Conservation (phyloP, 2,888 invertebrate species). For the Lymantria dispar region DNA sequence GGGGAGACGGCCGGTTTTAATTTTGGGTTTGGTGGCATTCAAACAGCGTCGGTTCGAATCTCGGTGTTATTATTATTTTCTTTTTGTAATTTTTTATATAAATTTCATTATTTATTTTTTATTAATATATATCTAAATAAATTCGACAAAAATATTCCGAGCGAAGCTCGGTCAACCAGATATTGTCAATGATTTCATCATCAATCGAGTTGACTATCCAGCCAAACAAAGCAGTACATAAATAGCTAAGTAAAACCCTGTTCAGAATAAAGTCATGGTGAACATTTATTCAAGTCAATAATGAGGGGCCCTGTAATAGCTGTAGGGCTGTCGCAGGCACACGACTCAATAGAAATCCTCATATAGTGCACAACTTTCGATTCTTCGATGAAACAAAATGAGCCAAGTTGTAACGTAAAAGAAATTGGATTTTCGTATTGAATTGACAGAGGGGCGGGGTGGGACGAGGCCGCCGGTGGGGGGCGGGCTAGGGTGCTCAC, state of each 20-base stretch:
- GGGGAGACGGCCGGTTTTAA: too few relatives aligned
- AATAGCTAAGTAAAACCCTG: constrained; percentile 28
- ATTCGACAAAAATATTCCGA: too few relatives aligned
- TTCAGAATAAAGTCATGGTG: constrained; percentile 29
- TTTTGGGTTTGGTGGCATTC: too few relatives aligned
- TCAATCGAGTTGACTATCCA: too few relatives aligned
- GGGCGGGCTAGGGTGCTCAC: constrained; percentile 18
- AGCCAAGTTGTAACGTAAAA: constrained; percentile 68
- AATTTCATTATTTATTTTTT: too few relatives aligned
- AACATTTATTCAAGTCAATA: constrained; percentile 51
- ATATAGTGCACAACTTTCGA: constrained; percentile 52
- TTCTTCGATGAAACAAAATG: constrained; percentile 62
- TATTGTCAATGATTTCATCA: too few relatives aligned
- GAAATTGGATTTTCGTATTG: constrained; percentile 75
- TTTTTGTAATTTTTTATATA: too few relatives aligned
- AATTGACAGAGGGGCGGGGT: constrained; percentile 52
- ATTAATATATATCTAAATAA: too few relatives aligned
- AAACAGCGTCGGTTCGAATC: too few relatives aligned
- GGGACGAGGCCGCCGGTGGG: constrained; percentile 18
- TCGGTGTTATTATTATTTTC: too few relatives aligned
- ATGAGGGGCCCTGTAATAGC: constrained; percentile 52
- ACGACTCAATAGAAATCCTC: constrained; percentile 58
- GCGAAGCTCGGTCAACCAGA: too few relatives aligned
- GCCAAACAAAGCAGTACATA: neutral
- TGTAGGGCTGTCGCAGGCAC: constrained; percentile 51